Base-by-base conservation (phyloP, 2,797 vertebrate species). In the Schizopygopsis pylzovi region DNA sequence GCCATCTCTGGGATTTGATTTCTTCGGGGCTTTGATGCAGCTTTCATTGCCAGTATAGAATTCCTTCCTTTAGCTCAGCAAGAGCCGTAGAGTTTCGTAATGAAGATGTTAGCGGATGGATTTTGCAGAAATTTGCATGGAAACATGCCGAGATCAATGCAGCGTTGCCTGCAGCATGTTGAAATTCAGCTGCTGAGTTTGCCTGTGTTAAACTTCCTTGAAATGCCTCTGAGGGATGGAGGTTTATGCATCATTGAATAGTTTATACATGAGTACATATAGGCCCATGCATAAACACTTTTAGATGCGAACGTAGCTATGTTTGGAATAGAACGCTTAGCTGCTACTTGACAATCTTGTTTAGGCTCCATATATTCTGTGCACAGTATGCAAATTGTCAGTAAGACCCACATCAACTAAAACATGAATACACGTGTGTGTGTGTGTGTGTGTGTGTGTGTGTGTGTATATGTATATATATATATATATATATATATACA, bases 1-100 rank as follows among this genome's bases (percentile, higher is more conserved):
- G 65, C 76, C 83, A 71, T 85, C 65, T 71, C 8, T 85, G 83
- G 65, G 65, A 78, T 85, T 85, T 84, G 61, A 84, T 78, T 78
- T 78, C 49, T 84, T 68, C 7, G 2, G 75, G 83, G 83, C 75
- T 84, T 77, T 83, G 72, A 77, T 76, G 72, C 81, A 61, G 81
- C 71, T 75, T 84, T 54, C 67, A 84, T 78, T 84, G 47, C 72
- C 49, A 65, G 45, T 78, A 43, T 78, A 83, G 83, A 68, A 84
- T 67, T 15, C 37, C 47, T 33, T 65, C 75, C 61, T 84, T n/a
- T 54, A 39, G 76, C 49, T 68, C 45, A 86, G 28, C 33, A 45
- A 78, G 78, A 78, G 41, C 41, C 33, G 45, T n/a, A 56, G 70
- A 41, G 75, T 79, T 43, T 77, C 6, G n/a, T 78, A 77, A 84